Evolutionary conservation across 2,888 invertebrate genomes (phyloP).

Genomic region (Epinotia bilunana): DNA sequence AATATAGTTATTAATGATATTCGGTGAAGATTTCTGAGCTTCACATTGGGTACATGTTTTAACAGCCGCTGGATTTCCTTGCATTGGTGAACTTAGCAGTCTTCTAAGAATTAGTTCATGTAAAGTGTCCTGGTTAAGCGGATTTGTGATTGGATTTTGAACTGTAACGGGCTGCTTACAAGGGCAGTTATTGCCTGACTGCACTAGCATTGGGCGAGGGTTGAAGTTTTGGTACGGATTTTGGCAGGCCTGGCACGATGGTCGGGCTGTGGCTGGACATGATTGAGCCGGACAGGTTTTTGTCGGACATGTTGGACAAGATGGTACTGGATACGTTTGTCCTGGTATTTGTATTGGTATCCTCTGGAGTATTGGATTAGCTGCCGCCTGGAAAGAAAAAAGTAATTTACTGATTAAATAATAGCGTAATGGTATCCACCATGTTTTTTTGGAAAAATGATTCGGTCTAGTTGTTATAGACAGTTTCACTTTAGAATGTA

Average conservation of each 20-base stretch:
- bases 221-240: slow-evolving; percentile 41
- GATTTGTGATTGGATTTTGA: slow-evolving; percentile 53
- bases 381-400: slow-evolving; percentile 60
- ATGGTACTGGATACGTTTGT: slow-evolving; percentile 50
- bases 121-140: slow-evolving; percentile 49
- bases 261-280: slow-evolving; percentile 52
- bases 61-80: slow-evolving; percentile 52
- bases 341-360: slow-evolving; percentile 24
- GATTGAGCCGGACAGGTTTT: slow-evolving; percentile 50
- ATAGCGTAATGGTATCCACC: neutral
- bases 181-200: slow-evolving; percentile 50
- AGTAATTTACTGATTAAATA: neutral
- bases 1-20: slow-evolving; percentile 51
- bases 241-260: slow-evolving; percentile 46
- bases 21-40: slow-evolving; percentile 47
- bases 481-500: too few relatives aligned
- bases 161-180: slow-evolving; percentile 51
- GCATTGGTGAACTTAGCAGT: slow-evolving; percentile 56
- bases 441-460: too few relatives aligned
- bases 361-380: slow-evolving; percentile 55
- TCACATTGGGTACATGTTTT: slow-evolving; percentile 55
- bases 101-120: slow-evolving; percentile 57
- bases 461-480: too few relatives aligned
- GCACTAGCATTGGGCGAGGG: slow-evolving; percentile 46
- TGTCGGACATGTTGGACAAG: slow-evolving; percentile 47